These are phyloP conservation scores for Pyrocoelia pectoralis DNA, from an alignment of 2,888 invertebrate species.

Conservation along the genomic window DNA sequence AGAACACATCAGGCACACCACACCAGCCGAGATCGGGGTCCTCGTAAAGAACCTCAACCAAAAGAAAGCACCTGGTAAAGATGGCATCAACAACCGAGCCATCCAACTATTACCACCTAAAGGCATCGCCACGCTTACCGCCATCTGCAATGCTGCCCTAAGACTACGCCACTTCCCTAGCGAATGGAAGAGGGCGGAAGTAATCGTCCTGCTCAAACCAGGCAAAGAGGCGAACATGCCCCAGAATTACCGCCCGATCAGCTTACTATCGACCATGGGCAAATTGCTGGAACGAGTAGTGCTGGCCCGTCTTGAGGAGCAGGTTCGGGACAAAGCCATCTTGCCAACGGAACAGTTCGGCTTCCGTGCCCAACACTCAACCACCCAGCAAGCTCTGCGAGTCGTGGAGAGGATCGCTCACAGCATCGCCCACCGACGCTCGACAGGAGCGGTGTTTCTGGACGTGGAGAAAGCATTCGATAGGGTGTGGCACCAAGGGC, in stretches of 20 bases:
- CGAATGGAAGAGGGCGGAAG: neutral
- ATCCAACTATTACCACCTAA: neutral
- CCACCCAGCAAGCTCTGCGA: conserved; percentile 44
- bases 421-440: conserved; percentile 41
- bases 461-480: conserved; percentile 52
- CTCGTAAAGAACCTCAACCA: neutral
- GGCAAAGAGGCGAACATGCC: neutral
- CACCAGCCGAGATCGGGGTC: neutral
- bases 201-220: neutral
- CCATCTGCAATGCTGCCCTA: neutral
- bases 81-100: neutral
- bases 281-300: neutral
- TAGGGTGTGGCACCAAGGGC: conserved; percentile 49
- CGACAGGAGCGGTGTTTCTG: conserved; percentile 45
- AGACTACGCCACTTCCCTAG: neutral
- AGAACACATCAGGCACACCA: neutral
- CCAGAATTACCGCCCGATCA: conserved; percentile 3
- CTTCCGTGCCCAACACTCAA: conserved; percentile 46
- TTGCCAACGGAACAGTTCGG: conserved; percentile 45
- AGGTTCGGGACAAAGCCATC: neutral
- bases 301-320: neutral
- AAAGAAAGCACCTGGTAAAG: neutral
- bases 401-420: conserved; percentile 41
- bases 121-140: neutral
- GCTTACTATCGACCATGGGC: neutral